These are phyloP conservation scores for Picus viridis DNA, from an alignment of 2,797 vertebrate species.

Conservation along the genomic window DNA sequence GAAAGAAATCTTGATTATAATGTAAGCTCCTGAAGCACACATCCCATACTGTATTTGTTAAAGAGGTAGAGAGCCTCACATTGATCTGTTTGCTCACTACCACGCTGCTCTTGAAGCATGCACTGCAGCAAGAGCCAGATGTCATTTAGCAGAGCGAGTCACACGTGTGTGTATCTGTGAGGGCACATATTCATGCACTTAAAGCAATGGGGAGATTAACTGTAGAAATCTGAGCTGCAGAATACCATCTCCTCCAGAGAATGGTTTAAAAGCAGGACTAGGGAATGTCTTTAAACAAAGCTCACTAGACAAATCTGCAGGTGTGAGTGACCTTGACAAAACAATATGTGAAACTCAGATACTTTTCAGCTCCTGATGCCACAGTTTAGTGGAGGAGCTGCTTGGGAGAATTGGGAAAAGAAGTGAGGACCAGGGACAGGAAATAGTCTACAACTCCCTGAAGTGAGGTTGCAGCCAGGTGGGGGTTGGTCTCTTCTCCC, in stretches of 20 bases:
- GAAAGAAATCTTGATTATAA: slow-evolving; percentile 8
- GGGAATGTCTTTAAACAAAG: background rate
- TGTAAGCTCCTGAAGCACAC: background rate
- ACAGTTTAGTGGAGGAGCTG: background rate
- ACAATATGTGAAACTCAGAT: background rate
- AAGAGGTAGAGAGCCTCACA: background rate
- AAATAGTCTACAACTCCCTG: background rate
- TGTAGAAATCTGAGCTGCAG: background rate
- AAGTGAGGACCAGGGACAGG: background rate
- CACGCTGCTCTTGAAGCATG: background rate
- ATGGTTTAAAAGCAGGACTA: too few species aligned
- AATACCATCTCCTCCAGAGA: background rate
- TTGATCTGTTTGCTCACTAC: background rate
- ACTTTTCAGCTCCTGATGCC: background rate
- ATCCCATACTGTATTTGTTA: background rate
- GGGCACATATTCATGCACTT: background rate
- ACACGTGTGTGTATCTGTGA: background rate
- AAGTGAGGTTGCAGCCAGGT: too few species aligned
- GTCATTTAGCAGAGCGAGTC: background rate
- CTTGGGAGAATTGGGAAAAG: background rate
- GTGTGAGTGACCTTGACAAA: background rate
- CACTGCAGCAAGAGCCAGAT: background rate
- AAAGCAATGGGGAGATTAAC: background rate
- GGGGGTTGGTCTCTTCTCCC: too few species aligned
- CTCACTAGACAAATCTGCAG: background rate